Base-by-base conservation (phyloP, 2,113 vertebrate genomes). In the Dipodomys merriami region DNA sequence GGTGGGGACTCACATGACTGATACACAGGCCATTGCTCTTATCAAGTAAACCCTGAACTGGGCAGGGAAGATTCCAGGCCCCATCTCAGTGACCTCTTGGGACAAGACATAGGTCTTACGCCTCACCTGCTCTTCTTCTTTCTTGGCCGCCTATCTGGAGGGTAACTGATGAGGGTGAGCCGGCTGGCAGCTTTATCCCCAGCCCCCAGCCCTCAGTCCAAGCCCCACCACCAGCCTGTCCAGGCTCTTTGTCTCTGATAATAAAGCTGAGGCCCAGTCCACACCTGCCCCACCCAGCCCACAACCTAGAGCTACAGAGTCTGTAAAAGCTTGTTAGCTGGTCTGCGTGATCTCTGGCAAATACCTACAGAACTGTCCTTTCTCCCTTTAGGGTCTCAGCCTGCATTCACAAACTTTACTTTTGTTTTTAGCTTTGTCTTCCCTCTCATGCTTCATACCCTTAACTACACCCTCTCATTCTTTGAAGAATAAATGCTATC, bases 351-450 rank as follows among this genome's bases (percentile, higher is more conserved):
- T 57, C 18, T 12, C 39, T 53, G 30, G 6, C 35, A 13, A 77
- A 91, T 29, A 8, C 22, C n/a, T 49, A 76, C 20, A 7, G 20
- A 57, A 1, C 74, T 15, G 20, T 30, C 25, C 30, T 9, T 82
- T 74, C 79, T 78, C 22, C 53, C 15, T 29, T 69, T 60, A 77
- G n/a, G 16, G 19, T 39, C 46, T 88, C 69, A 60, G 46, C 30
- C 86, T 86, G 12, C 6, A 79, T n/a, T 82, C 4, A 5, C 44
- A 68, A 29, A 68, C 92, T 91, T 88, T 22, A 30, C 79, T 92
- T 39, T 6, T 23, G 20, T n/a, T 69, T 86, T 91, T 79, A 10
- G 1, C 81, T 85, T 92, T 78, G 19, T 77, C 83, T 94, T 91
- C 20, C 11, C 22, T 3, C 15, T 57, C 30, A 7, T 64, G 5